Base-by-base conservation (phyloP, 1,140 invertebrate species). In the Temnothorax longispinosus region DNA sequence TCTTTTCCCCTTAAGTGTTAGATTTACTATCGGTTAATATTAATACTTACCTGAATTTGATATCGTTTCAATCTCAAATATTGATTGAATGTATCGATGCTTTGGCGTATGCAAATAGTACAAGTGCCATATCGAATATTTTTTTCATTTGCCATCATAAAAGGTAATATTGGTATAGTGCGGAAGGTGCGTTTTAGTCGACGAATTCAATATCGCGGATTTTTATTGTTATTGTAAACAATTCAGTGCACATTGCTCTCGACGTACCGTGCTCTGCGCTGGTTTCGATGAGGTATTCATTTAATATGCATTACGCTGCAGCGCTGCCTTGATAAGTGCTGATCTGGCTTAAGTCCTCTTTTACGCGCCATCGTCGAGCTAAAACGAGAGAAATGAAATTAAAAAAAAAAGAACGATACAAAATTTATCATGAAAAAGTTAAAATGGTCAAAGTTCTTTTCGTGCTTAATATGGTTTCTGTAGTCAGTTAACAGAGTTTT, bases 151-250 rank as follows among this genome's bases (percentile, higher is more conserved):
- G 54, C 67, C 15, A 47, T 47, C 41, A 71, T 74, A 74, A 84
- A 84, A 50, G 67, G 69, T 84, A 84, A 84, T 84, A 84, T 84
- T 62, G 54, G 56, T 21, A 58, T 13, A 74, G 69, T 21, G n/a
- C n/a, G 35, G 41, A 60, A 75, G 69, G 54, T 72, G 32, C 67
- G 18, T 84, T 84, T 84, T 84, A 84, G 54, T 75, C 50, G 38
- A 67, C 27, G 60, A 81, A 81, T 81, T 81, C 64, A 71, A 71
- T 81, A 81, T 84, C 38, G 21, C 50, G 21, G 21, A 81, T 81
- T 81, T 81, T 81, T 81, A 65, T 81, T 81, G 62, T 81, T 81
- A 81, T 81, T 81, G 10, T 69, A 81, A 81, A 81, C 62, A 81
- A 81, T 47, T 21, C 77, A 77, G 21, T 60, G 74, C 21, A 72